These are phyloP conservation scores for Leucophenga maculata DNA, from an alignment of 2,888 invertebrate species.

Conservation along the genomic window DNA sequence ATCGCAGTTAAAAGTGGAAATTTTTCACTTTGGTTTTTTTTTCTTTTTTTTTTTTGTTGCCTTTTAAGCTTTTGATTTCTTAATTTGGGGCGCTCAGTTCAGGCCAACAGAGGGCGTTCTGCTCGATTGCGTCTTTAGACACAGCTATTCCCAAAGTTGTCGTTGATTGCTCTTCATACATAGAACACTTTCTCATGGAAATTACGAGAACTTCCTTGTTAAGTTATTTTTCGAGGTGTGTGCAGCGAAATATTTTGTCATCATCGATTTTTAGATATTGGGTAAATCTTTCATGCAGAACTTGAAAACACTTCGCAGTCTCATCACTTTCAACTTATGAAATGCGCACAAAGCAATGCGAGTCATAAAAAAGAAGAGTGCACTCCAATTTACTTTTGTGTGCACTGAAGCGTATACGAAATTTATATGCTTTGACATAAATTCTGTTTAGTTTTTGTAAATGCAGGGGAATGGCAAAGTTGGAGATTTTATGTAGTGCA, in stretches of 20 bases:
- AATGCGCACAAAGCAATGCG: too few relatives aligned
- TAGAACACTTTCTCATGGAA: neutral
- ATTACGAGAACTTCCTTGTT: neutral
- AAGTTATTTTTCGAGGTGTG: neutral
- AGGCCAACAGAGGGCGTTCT: neutral
- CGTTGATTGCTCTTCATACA: neutral
- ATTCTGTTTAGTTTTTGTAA: too few relatives aligned
- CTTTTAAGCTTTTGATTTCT: neutral
- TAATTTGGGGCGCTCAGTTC: neutral
- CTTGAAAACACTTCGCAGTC: too few relatives aligned
- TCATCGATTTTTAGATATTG: too few relatives aligned
- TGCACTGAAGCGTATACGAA: too few relatives aligned
- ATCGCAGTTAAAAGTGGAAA: conserved; percentile 1
- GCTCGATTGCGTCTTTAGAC: neutral
- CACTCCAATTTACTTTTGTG: too few relatives aligned
- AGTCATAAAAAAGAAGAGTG: too few relatives aligned
- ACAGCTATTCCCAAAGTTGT: neutral
- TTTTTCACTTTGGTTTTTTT: neutral
- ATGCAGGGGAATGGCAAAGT: too few relatives aligned
- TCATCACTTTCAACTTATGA: too few relatives aligned
- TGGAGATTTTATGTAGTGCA: too few relatives aligned
- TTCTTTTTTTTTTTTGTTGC: neutral
- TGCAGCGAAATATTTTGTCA: neutral
- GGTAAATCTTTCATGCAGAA: too few relatives aligned
- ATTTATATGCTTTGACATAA: too few relatives aligned